These are phyloP conservation scores for Oncorhynchus keta DNA, from an alignment of 2,113 vertebrate species.

Conservation along the genomic window DNA sequence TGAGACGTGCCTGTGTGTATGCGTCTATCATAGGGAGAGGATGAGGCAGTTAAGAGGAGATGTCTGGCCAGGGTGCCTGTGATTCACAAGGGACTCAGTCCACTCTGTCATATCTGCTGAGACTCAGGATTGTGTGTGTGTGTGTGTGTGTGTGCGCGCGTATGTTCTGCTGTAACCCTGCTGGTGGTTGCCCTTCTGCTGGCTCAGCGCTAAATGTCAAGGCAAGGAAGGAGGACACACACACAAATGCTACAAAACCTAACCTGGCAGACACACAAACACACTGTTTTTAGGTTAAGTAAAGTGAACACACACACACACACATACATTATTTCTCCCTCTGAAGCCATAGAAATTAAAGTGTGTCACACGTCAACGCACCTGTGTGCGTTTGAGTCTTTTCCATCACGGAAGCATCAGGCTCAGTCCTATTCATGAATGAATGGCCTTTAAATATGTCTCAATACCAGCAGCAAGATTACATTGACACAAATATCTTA, in stretches of 20 bases:
- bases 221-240: background rate
- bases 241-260: background rate
- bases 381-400: background rate
- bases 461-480: conserved; percentile 41
- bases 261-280: too few species aligned
- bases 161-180: too few species aligned
- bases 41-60: background rate
- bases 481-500: conserved; percentile 66
- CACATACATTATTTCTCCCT: background rate
- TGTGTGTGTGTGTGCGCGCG: too few species aligned
- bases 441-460: conserved; percentile 54
- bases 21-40: background rate
- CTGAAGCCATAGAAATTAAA: too few species aligned
- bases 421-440: conserved; percentile 60
- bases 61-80: background rate
- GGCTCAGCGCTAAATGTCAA: too few species aligned
- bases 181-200: too few species aligned
- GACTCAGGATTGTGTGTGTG: background rate
- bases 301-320: background rate
- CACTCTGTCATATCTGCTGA: background rate
- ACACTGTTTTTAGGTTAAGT: too few species aligned
- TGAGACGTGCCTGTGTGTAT: background rate
- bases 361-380: background rate
- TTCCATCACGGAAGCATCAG: conserved; percentile 56
- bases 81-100: too few species aligned